Evolutionary conservation across 1,140 invertebrate species (phyloP), one percentile per base, ranked within the genome.

Genomic region (Brachionus plicatilis): DNA sequence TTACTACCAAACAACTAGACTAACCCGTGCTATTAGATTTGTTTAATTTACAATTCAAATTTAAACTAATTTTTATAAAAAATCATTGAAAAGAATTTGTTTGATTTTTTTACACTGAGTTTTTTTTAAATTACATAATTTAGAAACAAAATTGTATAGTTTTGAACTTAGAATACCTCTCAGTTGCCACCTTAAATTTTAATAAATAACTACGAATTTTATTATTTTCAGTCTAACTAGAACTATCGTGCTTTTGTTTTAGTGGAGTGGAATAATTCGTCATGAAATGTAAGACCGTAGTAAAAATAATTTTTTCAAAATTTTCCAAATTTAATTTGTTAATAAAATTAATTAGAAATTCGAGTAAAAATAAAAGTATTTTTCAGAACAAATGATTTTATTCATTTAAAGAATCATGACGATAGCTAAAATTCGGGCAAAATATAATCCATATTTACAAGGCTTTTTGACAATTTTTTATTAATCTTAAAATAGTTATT

Each of bases 121-220:
- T 72, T 43, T 70, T 72, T 17, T 45, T 20, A 72, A 47, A 72
- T 72, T 72, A 43, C 43, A 72, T 72, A 72, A 72, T 41, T 72
- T 43, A 41, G n/a, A 41, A 72, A 72, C 9, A 17, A 72, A 41
- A 66, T 66, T 27, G 4, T 33, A 6, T 41, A 12, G 12, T 68
- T 41, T 41, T 60, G 53, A 29, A 68, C 66, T 68, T n/a, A 68
- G 27, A 37, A 66, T 11, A 66, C 17, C 60, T 66, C 60, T 33
- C 5, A 60, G 20, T 9, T 20, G 53, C n/a, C 20, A 60, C 53
- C 53, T 24, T 27, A 47, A 47, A 47, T 60, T 60, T 60, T 60
- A 1, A 9, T 1, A 20, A 20, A 37, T 20, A 9, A 24, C 20
- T 24, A 8, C n/a, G 11, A 24, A 60, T 3, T n/a, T n/a, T 53